Evolutionary conservation across 2,797 vertebrate species (phyloP), one percentile per base, ranked within the genome.

Genomic region (Gouania willdenowi): DNA sequence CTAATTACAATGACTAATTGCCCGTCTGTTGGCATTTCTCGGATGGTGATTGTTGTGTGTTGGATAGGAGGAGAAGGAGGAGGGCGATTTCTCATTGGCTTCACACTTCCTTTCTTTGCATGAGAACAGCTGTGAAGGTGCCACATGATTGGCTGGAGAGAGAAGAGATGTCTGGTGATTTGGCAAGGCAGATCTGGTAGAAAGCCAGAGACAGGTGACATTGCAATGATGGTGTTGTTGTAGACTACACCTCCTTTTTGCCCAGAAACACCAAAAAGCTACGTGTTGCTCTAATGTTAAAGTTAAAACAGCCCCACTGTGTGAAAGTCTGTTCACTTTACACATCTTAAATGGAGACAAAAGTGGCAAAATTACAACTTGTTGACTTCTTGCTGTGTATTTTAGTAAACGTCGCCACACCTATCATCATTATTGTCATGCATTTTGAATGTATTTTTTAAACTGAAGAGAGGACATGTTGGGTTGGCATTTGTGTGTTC

Each of bases 1-100:
- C 81, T 86, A 82, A 85, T 87, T 82, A 78, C 77, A 77, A 80
- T 81, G 76, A 88, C 74, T 84, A 79, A 83, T 85, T 81, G 67
- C 71, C 68, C 71, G 65, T 80, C 71, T 61, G 62, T 69, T 82
- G 82, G 84, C 78, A 73, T 83, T 84, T 84, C 75, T 83, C 70
- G 77, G 66, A 82, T 45, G 59, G 79, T 77, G 81, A 85, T 86
- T 82, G 77, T 71, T 68, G 59, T 77, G 27, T 47, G 69, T 49
- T 21, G 57, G 62, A 53, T 69, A 72, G 44, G 15, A 57, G 42
- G 44, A 42, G 48, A 67, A 71, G 51, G 48, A 67, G 71, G 55
- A 57, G 69, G 68, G 33, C 41, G 42, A 41, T 59, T 66, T 61
- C 71, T 79, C 48, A 80, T 84, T 84, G 80, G 82, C 66, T 61